These are phyloP conservation scores for Diachasma alloeum DNA, from an alignment of 1,140 invertebrate species.

Conservation along the genomic window DNA sequence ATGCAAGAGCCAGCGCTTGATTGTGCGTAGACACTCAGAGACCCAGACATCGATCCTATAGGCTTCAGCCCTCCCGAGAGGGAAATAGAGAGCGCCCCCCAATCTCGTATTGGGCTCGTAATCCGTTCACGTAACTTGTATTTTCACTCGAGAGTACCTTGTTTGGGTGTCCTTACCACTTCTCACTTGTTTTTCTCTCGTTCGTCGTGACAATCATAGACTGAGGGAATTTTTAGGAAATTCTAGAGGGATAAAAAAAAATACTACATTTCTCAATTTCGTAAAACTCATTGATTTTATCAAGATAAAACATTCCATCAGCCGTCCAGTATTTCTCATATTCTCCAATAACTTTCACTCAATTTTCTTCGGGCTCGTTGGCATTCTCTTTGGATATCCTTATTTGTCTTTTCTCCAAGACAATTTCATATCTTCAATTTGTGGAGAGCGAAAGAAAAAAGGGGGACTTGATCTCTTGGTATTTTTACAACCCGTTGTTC, in stretches of 20 bases:
- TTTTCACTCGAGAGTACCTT: not conserved
- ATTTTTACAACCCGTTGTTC: not conserved
- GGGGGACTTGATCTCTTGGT: not conserved
- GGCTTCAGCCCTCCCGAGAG: not conserved
- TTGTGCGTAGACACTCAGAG: not conserved
- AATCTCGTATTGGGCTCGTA: not conserved
- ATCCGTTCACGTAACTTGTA: conserved; percentile 9
- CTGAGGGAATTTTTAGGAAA: not conserved
- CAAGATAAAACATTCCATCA: not conserved
- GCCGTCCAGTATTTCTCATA: not conserved
- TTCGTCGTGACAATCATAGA: not conserved
- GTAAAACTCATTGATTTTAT: not conserved
- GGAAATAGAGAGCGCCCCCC: not conserved
- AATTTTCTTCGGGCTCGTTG: not conserved
- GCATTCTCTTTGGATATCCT: not conserved
- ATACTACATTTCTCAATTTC: no score
- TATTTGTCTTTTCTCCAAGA: not conserved
- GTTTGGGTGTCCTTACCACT: not conserved
- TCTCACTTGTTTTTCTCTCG: not conserved
- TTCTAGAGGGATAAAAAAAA: no score
- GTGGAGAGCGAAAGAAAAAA: not conserved
- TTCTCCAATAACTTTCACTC: not conserved
- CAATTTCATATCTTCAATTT: not conserved
- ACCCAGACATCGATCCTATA: not conserved
- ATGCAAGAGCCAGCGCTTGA: not conserved